phyloP scores from a whole-genome alignment of 1,140 invertebrate species.

The Psilanteris sp. region DNA sequence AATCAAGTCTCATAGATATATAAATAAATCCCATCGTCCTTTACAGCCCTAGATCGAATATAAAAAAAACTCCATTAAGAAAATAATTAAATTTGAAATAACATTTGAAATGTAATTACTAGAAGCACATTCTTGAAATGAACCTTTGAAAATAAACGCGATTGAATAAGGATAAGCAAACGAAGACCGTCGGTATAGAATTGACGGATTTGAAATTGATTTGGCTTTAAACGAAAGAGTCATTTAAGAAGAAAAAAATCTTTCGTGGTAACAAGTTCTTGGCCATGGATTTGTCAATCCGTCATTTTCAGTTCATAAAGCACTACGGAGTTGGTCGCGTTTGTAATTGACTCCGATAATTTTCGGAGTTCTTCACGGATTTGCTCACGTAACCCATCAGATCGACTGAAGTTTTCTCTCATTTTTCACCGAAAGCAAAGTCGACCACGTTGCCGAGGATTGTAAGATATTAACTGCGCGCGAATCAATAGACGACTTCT shows the following conservation, averaged over 20 bases:
- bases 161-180: slow-evolving; percentile 1
- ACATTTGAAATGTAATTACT: too few species aligned
- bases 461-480: slow-evolving; percentile 39
- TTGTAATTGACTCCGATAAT: slow-evolving; percentile 53
- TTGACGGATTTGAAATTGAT: slow-evolving; percentile 23
- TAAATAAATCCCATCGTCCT: too few species aligned
- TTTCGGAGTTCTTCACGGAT: slow-evolving; percentile 40
- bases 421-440: slow-evolving; percentile 49
- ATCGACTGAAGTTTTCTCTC: slow-evolving; percentile 32
- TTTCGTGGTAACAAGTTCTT: slow-evolving; percentile 14
- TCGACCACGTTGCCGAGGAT: slow-evolving; percentile 9
- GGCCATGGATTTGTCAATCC: slow-evolving; percentile 41
- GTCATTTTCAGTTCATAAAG: slow-evolving; percentile 52
- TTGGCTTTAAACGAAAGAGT: slow-evolving; percentile 2
- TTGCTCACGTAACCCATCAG: slow-evolving; percentile 30
- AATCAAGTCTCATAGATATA: too few species aligned
- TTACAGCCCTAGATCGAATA: too few species aligned
- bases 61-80: too few species aligned
- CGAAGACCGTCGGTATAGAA: background rate
- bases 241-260: background rate
- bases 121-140: too few species aligned
- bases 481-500: too few species aligned
- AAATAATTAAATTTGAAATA: too few species aligned
- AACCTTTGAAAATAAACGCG: too few species aligned
- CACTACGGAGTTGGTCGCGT: slow-evolving; percentile 32